Conservation (phyloP, 92 coral and sea anemone genomes). For the Umimayanthus chanpuru region DNA sequence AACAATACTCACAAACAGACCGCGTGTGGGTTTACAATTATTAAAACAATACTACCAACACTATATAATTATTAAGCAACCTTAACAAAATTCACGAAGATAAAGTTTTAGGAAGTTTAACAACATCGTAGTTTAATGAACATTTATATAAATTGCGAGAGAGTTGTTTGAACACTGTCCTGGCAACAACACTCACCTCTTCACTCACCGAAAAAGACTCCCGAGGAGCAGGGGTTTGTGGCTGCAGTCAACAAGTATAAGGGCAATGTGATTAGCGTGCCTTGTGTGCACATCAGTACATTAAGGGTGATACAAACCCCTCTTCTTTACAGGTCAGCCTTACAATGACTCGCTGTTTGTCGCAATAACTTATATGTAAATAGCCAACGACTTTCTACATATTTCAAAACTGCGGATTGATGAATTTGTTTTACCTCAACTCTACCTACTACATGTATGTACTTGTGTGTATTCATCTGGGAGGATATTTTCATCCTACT, state of each 20-base stretch:
- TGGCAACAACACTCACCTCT: constrained; percentile 67
- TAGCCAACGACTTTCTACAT: no score
- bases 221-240: constrained; percentile 38
- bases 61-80: not conserved
- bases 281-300: not conserved
- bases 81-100: not conserved
- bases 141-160: not conserved
- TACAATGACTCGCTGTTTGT: no score
- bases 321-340: not conserved
- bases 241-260: constrained; percentile 39
- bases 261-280: not conserved
- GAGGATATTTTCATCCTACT: no score
- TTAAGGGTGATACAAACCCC: not conserved
- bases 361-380: no score
- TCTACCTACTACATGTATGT: no score
- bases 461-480: no score
- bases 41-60: no score
- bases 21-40: no score
- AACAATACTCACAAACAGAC: no score
- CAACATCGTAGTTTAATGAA: not conserved
- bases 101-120: not conserved
- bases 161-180: not conserved
- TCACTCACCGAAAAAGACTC: constrained; percentile 82
- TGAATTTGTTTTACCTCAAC: no score
- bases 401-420: no score